Percentiles rank a stretch among this genome's conserved stretches.
Evolutionary conservation across 2,113 vertebrate genomes (phyloP).

Genomic region (Pheucticus melanocephalus): DNA sequence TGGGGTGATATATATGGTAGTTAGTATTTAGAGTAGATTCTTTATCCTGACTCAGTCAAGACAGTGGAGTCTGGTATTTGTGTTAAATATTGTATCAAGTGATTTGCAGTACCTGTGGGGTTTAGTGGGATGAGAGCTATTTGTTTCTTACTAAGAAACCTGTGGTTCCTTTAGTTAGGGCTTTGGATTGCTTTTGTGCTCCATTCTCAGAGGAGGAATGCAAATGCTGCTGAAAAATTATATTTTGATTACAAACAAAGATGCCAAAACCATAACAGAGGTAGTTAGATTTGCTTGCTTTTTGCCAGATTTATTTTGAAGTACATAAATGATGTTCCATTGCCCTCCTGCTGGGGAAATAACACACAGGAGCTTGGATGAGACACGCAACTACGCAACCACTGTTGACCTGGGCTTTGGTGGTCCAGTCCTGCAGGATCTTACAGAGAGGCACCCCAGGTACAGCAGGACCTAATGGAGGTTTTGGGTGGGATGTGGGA

Average conservation of each 20-base stretch:
- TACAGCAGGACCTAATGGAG: not conserved
- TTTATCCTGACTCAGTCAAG: not conserved
- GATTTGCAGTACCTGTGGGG: conserved; percentile 17
- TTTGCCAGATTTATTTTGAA: not conserved
- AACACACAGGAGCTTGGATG: not conserved
- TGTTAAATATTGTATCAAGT: conserved; percentile 43
- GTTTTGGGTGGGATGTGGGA: not conserved
- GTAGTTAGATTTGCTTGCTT: not conserved
- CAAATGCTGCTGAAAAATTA: not conserved
- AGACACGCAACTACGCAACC: not conserved
- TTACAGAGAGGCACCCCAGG: not conserved
- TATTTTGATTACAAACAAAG: not conserved
- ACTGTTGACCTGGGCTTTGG: fast-evolving
- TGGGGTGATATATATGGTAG: not conserved
- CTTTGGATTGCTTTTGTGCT: conserved; percentile 9
- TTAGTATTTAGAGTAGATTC: not conserved
- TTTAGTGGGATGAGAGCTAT: conserved; percentile 17
- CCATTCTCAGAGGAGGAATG: not conserved
- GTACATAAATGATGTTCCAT: not conserved
- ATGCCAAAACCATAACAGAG: not conserved
- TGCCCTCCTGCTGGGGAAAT: not conserved
- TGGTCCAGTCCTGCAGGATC: not conserved
- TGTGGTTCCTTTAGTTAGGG: not conserved
- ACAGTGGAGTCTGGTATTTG: not conserved
- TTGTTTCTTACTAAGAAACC: conserved; percentile 9